Conservation (phyloP, 2,113 vertebrate species). For the Apteryx mantelli region DNA sequence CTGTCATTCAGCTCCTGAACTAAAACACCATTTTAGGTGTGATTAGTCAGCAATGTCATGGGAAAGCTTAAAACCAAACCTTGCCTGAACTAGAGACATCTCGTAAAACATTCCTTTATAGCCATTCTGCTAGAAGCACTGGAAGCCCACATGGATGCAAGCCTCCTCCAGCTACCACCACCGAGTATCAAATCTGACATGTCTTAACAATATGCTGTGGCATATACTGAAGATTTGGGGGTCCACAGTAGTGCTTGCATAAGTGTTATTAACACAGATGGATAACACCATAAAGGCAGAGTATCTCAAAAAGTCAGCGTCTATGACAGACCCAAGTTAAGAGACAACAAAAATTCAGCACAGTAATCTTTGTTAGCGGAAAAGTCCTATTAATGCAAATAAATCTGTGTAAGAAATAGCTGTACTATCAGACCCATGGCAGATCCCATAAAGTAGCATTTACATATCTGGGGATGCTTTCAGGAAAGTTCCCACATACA, state of each 20-base stretch:
- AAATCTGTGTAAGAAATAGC: neutral
- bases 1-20: neutral
- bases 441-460: neutral
- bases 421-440: neutral
- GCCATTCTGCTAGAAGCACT: neutral
- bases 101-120: neutral
- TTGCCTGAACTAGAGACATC: neutral
- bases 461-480: neutral
- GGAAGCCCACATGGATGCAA: neutral
- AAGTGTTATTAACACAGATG: neutral
- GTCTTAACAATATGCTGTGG: neutral
- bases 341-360: neutral
- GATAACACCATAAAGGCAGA: neutral
- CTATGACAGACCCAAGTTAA: neutral
- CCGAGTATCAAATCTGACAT: neutral
- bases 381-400: neutral
- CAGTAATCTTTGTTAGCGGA: neutral
- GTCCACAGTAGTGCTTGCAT: neutral
- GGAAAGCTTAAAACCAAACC: neutral
- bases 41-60: neutral
- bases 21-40: neutral
- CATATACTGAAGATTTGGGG: neutral
- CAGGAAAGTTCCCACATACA: neutral
- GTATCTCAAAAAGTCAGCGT: neutral
- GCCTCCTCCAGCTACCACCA: neutral